A percentile compares a stretch with the other conserved stretches of the same genome.
These are phyloP conservation scores for Ctena decussata DNA, from an alignment of 2,888 invertebrate species.

Conservation along the genomic window DNA sequence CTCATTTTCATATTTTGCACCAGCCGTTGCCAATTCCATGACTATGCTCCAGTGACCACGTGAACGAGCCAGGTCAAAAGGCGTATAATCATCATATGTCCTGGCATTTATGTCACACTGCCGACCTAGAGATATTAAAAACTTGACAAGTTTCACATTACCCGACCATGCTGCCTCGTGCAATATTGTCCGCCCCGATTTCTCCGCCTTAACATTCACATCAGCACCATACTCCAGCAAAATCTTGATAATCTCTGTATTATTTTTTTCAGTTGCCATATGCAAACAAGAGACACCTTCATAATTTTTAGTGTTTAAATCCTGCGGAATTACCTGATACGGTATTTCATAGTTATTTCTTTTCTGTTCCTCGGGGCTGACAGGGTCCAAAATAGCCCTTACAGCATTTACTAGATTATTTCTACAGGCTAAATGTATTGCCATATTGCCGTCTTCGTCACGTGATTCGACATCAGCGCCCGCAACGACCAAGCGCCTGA, in stretches of 20 bases:
- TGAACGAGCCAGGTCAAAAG: conserved; percentile 58
- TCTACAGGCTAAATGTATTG: conserved; percentile 26
- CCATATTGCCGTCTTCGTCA: conserved; percentile 28
- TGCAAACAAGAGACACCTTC: conserved; percentile 50
- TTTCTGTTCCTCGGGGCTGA: not conserved
- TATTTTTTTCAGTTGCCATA: conserved; percentile 27
- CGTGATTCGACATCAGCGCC: conserved; percentile 21
- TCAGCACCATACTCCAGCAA: conserved; percentile 27
- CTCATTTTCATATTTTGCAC: conserved; percentile 35
- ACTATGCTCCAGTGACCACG: conserved; percentile 46
- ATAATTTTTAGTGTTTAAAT: conserved; percentile 37
- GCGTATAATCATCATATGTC: conserved; percentile 55
- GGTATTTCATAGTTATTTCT: not conserved
- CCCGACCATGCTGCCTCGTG: not conserved
- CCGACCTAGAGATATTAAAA: not conserved
- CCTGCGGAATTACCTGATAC: not conserved
- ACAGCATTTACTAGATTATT: not conserved
- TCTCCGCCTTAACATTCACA: conserved; percentile 10
- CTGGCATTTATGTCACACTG: conserved; percentile 55
- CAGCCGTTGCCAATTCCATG: conserved; percentile 45
- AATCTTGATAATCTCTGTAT: conserved; percentile 11
- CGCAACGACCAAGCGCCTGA: conserved; percentile 6
- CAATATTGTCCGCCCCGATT: conserved; percentile 6
- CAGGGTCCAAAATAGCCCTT: conserved; percentile 7
- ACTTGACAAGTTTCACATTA: not conserved